A percentile compares a stretch with the other conserved stretches of the same genome.
phyloP scores from a whole-genome alignment of 2,113 vertebrate genomes.

The Garra rufa region DNA sequence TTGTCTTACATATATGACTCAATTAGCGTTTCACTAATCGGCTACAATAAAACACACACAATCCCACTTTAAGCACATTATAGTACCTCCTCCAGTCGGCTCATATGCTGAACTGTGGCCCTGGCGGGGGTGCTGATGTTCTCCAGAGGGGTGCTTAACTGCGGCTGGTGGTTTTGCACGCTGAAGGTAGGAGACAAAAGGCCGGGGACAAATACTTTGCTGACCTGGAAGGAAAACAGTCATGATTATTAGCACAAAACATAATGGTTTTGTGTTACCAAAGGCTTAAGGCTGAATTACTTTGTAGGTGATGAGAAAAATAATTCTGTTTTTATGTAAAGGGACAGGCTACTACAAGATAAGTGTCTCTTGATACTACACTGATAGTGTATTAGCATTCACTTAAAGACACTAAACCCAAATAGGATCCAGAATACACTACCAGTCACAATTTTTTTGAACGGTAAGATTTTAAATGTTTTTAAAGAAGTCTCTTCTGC shows the following conservation, averaged over 20 bases:
- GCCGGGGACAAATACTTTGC: conserved; percentile 92
- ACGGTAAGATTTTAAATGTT: too few relatives aligned
- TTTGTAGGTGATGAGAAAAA: neutral
- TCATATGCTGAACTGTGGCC: conserved; percentile 82
- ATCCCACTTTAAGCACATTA: neutral
- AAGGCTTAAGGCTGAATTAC: neutral
- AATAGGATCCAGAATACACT: neutral
- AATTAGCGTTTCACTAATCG: neutral
- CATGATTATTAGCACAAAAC: neutral
- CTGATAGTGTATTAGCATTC: too few relatives aligned
- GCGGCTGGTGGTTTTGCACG: conserved; percentile 80
- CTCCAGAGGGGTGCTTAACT: conserved; percentile 82
- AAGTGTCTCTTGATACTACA: neutral
- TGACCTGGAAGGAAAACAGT: conserved; percentile 78
- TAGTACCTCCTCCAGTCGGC: conserved; percentile 87
- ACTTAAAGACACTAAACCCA: neutral
- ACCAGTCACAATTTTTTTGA: too few relatives aligned
- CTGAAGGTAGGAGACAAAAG: conserved; percentile 84
- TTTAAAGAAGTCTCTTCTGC: too few relatives aligned
- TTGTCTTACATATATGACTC: conserved; percentile 30
- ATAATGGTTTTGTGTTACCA: neutral
- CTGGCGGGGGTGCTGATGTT: conserved; percentile 85
- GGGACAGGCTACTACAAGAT: neutral
- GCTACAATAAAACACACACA: neutral
- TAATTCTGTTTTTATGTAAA: neutral